Evolutionary conservation across 2,113 vertebrate species (phyloP).

Genomic region (Pelecanus crispus): DNA sequence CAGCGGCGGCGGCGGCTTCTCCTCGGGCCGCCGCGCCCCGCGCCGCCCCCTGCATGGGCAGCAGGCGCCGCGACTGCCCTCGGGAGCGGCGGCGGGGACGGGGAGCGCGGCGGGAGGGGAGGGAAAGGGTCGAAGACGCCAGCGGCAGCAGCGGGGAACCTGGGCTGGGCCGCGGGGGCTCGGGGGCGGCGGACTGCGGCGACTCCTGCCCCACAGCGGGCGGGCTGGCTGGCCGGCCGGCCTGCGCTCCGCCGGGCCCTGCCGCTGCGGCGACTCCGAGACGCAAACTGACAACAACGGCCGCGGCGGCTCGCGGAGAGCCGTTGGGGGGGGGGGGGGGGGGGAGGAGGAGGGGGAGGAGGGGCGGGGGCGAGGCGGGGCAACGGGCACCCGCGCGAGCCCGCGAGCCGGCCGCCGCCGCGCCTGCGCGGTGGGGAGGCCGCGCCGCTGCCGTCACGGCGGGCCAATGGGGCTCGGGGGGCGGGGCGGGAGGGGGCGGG

Average conservation of each 20-base stretch:
- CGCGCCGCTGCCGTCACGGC: not conserved
- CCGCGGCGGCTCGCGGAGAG: not conserved
- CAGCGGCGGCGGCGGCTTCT: not conserved
- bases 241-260: not conserved
- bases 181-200: not conserved
- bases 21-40: slow-evolving; percentile 18
- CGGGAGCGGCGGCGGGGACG: not conserved
- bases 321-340: not conserved
- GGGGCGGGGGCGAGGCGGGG: not conserved
- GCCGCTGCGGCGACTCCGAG: not conserved
- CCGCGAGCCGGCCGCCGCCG: not conserved
- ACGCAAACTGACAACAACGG: slow-evolving; percentile 37
- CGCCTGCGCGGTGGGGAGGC: slow-evolving; percentile 17
- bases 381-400: not conserved
- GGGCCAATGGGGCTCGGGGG: not conserved
- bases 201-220: not conserved
- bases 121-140: not conserved
- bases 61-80: not conserved
- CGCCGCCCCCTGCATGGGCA: slow-evolving; percentile 29
- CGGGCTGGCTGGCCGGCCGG: not conserved
- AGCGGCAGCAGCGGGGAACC: not conserved
- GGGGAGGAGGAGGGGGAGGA: not conserved
- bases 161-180: not conserved
- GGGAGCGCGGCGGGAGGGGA: not conserved
- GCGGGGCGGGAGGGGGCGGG: not conserved